Conservation (phyloP, 2,113 vertebrate species). For the Silurus asotus region DNA sequence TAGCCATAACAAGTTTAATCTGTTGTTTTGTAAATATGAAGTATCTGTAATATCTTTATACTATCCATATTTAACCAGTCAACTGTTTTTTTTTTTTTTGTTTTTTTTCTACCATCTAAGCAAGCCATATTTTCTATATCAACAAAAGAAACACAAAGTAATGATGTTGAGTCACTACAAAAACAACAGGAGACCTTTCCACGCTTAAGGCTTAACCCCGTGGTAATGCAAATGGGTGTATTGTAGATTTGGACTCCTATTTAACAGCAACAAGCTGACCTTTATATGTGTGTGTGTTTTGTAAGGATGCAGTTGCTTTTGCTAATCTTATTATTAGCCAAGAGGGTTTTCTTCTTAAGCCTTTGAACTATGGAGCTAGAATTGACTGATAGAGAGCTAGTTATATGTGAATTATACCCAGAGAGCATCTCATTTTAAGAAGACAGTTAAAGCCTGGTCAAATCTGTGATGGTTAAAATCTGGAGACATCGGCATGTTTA, state of each 20-base stretch:
- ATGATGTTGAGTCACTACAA: background rate
- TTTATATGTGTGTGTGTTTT: background rate
- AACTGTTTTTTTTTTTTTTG: background rate
- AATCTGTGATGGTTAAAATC: background rate
- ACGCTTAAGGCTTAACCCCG: background rate
- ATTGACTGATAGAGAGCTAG: slow-evolving; percentile 37
- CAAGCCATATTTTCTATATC: background rate
- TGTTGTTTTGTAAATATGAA: background rate
- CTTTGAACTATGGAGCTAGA: slow-evolving; percentile 33
- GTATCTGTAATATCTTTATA: background rate
- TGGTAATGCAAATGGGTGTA: background rate
- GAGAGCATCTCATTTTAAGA: slow-evolving; percentile 4
- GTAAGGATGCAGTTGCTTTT: background rate
- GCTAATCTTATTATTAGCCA: slow-evolving; percentile 36
- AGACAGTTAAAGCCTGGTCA: background rate
- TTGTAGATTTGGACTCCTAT: background rate
- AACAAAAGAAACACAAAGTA: background rate
- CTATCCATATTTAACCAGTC: background rate
- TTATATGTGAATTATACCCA: slow-evolving; percentile 42
- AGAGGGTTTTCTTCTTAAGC: background rate
- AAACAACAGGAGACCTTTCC: background rate
- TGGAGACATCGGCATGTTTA: background rate
- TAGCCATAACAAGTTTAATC: background rate
- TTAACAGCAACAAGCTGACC: slow-evolving; percentile 4
- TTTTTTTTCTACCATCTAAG: background rate